Evolutionary conservation across 2,113 vertebrate genomes (phyloP), one percentile per base, ranked within the genome.

Genomic region (Ageneiosus marmoratus): DNA sequence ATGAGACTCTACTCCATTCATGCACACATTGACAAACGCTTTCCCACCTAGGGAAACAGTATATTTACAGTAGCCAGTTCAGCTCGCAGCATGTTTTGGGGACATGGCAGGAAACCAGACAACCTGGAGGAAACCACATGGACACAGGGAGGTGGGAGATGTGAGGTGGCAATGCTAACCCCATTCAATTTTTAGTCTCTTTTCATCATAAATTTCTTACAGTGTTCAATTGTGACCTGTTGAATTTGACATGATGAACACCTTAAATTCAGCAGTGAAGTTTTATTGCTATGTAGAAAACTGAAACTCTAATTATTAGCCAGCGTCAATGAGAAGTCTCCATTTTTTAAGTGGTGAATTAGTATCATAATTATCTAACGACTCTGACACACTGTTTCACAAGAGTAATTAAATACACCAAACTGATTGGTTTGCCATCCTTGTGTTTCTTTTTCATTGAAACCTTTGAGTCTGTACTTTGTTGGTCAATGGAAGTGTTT

Each of bases 401-500:
- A 95, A 92, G 92, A 92, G 90, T 94, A 94, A 95, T 96, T 96
- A 96, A 91, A 92, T 92, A 92, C 92, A 93, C 93, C 94, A 93
- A 91, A 91, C 92, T 94, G 94, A 96, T 94, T 90, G 93, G 91
- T 93, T 91, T 92, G 93, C 92, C 93, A 94, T 94, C 89, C 93
- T 92, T 89, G 87, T 88, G 44, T 91, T 89, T 91, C 93, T 95
- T 81, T 94, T 94, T 94, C 94, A 94, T 91, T 93, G 91, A 88
- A 91, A 95, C 91, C 93, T 93, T 91, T 95, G 91, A 91, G 92
- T 95, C 92, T 94, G 93, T 95, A 94, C 93, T 93, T 95, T 93
- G 95, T 94, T 91, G 92, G 92, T 94, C 94, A 95, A 94, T 95
- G 91, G 93, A 93, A 94, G 94, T 95, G 93, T 94, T 94, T 95